A percentile compares a stretch with the other conserved stretches of the same genome.
Evolutionary conservation across 2,888 invertebrate species (phyloP).

Genomic region (Parnassius smintheus): DNA sequence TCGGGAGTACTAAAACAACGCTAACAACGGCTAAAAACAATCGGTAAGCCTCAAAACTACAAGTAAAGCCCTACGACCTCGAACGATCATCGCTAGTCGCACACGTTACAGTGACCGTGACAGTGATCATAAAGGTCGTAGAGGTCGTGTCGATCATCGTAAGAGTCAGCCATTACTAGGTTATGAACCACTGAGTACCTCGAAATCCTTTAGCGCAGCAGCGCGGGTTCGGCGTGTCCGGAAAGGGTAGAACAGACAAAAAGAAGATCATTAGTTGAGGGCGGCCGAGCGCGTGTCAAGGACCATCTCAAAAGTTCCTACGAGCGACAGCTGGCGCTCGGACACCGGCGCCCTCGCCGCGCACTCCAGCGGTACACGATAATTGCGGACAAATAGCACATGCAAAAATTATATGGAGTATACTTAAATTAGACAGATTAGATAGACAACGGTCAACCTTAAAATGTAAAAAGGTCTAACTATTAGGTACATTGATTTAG

Average conservation of each 20-base stretch:
- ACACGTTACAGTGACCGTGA: conserved; percentile 65
- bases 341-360: conserved; percentile 32
- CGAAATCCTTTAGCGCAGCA: conserved; percentile 90
- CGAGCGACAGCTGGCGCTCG: conserved; percentile 43
- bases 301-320: conserved; percentile 97
- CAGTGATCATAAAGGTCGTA: conserved; percentile 59
- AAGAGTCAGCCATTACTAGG: conserved; percentile 77
- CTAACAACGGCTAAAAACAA: conserved; percentile 81
- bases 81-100: conserved; percentile 73
- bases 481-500: conserved; percentile 67
- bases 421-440: conserved; percentile 46
- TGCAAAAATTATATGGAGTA: conserved; percentile 55
- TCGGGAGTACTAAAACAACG: conserved; percentile 79
- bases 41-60: conserved; percentile 82
- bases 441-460: conserved; percentile 65
- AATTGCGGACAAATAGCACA: conserved; percentile 67
- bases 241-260: conserved; percentile 86
- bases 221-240: conserved; percentile 85
- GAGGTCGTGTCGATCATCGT: conserved; percentile 70
- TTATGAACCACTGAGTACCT: conserved; percentile 85
- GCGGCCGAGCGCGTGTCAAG: conserved; percentile 83
- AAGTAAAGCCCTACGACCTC: conserved; percentile 81
- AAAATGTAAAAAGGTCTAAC: conserved; percentile 66
- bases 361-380: conserved; percentile 31
- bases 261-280: conserved; percentile 83